Percentiles rank a stretch among this genome's conserved stretches.
Evolutionary conservation across 2,113 vertebrate genomes (phyloP).

Genomic region (Lampris incognitus): DNA sequence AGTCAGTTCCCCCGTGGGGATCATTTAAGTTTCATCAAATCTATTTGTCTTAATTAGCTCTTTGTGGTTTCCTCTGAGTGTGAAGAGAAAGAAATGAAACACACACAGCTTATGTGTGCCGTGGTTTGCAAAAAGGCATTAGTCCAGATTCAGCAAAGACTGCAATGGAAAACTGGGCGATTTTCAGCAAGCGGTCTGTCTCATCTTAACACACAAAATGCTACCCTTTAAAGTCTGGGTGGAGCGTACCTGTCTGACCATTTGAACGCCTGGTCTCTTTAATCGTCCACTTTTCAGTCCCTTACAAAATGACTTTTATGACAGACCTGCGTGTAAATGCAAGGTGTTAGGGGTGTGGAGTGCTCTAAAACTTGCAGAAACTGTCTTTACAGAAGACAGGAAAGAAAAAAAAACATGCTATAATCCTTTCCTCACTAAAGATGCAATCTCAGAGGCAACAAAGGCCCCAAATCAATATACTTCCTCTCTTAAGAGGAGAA

Average conservation of each 20-base stretch:
- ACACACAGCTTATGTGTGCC: too few relatives aligned
- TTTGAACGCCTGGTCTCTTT: slow-evolving; percentile 53
- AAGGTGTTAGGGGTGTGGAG: slow-evolving; percentile 47
- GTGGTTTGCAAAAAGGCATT: neutral
- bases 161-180: slow-evolving; percentile 24
- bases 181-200: neutral
- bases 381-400: slow-evolving; percentile 17
- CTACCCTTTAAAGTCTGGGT: slow-evolving; percentile 54
- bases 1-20: too few relatives aligned
- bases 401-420: slow-evolving; percentile 28
- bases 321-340: slow-evolving; percentile 38
- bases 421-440: slow-evolving; percentile 65
- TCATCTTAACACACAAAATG: slow-evolving; percentile 38
- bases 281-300: slow-evolving; percentile 37
- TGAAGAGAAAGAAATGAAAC: neutral
- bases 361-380: slow-evolving; percentile 37
- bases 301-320: slow-evolving; percentile 48
- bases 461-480: neutral
- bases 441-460: slow-evolving; percentile 24
- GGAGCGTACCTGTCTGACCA: slow-evolving; percentile 31
- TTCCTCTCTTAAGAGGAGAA: too few relatives aligned
- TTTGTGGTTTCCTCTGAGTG: neutral
- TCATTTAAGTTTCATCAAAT: too few relatives aligned
- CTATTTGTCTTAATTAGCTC: too few relatives aligned
- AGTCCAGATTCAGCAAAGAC: slow-evolving; percentile 19